These are phyloP conservation scores for Corapipo altera DNA, from an alignment of 2,113 vertebrate species.

Conservation along the genomic window DNA sequence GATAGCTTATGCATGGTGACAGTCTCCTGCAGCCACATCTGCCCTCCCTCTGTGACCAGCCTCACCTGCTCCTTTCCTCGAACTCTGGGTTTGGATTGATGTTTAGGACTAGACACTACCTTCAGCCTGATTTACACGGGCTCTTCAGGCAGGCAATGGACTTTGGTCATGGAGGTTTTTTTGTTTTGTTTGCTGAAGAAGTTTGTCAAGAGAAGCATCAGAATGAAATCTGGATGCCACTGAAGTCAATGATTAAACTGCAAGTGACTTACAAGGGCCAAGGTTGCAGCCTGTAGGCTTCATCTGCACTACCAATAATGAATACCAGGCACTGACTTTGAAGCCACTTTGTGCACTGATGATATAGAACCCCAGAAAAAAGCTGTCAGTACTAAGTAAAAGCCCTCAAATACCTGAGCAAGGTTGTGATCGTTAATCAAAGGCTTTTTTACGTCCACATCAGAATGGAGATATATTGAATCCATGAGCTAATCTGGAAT, in stretches of 20 bases:
- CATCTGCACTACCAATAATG: not conserved
- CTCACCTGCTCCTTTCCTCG: not conserved
- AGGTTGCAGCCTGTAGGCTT: not conserved
- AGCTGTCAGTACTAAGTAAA: not conserved
- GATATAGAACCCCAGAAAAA: slow-evolving; percentile 8
- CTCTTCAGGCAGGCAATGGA: not conserved
- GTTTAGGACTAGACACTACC: not conserved
- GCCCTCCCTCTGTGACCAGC: not conserved
- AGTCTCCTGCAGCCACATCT: not conserved
- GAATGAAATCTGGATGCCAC: not conserved
- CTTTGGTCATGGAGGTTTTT: not conserved
- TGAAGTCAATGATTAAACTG: not conserved
- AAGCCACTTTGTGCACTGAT: not conserved
- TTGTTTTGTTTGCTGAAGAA: not conserved
- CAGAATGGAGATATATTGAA: slow-evolving; percentile 12
- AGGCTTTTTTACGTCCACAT: not conserved
- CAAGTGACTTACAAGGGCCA: not conserved
- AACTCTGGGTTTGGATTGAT: not conserved
- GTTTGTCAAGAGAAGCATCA: not conserved
- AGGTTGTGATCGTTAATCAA: slow-evolving; percentile 38
- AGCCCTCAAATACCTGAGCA: slow-evolving; percentile 13
- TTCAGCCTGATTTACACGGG: not conserved
- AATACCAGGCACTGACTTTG: slow-evolving; percentile 20
- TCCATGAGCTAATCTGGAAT: slow-evolving; percentile 39
- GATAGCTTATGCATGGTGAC: not conserved